Evolutionary conservation across 2,797 vertebrate genomes (phyloP).

Genomic region (Ctenopoma kingsleyae): DNA sequence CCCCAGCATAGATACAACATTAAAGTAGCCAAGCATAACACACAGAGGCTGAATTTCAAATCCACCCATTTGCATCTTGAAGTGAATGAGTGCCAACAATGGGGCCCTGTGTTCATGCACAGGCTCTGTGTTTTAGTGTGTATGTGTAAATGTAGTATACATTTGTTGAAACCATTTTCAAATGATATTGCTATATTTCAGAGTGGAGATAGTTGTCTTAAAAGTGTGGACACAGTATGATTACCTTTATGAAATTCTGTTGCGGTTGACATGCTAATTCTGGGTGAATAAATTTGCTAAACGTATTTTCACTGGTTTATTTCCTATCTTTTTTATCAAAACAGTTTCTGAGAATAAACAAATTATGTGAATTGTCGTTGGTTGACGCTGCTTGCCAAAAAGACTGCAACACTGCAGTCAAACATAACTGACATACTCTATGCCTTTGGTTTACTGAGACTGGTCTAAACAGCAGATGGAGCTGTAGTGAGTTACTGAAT

Average conservation of each 20-base stretch:
- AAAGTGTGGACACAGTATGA: conserved; percentile 23
- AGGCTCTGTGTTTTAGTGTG: conserved; percentile 62
- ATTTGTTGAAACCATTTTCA: conserved; percentile 37
- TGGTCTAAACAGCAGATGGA: conserved; percentile 76
- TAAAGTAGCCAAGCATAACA: conserved; percentile 87
- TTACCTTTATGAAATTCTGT: conserved; percentile 27
- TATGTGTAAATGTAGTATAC: conserved; percentile 40
- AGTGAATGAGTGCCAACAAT: conserved; percentile 81
- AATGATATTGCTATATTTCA: conserved; percentile 36
- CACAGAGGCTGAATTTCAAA: conserved; percentile 84
- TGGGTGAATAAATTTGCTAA: conserved; percentile 7
- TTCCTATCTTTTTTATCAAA: conserved; percentile 2
- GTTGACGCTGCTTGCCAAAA: conserved; percentile 61
- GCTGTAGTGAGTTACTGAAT: conserved; percentile 67
- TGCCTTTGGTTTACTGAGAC: conserved; percentile 45
- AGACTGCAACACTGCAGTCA: conserved; percentile 35
- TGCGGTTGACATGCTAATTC: conserved; percentile 12
- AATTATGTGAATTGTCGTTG: conserved; percentile 40
- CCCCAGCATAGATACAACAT: conserved; percentile 86
- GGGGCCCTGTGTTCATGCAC: conserved; percentile 60
- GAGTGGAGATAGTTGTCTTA: conserved; percentile 22
- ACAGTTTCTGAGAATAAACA: conserved; percentile 13
- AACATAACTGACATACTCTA: conserved; percentile 30
- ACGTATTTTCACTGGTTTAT: conserved; percentile 10
- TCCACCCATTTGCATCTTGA: conserved; percentile 84